These are phyloP conservation scores for Polyploca ridens DNA, from an alignment of 2,888 invertebrate species.

Conservation along the genomic window DNA sequence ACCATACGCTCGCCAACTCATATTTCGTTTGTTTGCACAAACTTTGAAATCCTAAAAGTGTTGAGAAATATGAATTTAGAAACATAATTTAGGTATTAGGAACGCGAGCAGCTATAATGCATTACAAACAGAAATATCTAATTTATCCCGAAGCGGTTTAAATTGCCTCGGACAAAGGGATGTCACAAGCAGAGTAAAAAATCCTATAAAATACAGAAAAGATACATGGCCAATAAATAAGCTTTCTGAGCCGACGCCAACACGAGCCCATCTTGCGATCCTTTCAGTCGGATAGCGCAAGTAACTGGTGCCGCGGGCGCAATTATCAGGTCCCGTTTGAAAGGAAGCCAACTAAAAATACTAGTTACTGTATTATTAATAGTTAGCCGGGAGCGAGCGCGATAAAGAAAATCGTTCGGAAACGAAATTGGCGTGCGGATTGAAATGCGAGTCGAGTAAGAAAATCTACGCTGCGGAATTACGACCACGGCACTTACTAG, in stretches of 20 bases:
- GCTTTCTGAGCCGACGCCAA: neutral
- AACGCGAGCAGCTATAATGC: neutral
- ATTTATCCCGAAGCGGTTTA: neutral
- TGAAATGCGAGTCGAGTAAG: slow-evolving; percentile 41
- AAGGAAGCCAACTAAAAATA: slow-evolving; percentile 36
- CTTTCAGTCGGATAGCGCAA: neutral
- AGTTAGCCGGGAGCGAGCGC: slow-evolving; percentile 28
- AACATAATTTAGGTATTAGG: neutral
- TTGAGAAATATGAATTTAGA: neutral
- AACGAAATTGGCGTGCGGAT: slow-evolving; percentile 35
- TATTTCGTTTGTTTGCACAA: neutral
- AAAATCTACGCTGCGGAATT: slow-evolving; percentile 27
- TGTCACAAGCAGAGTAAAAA: too few relatives aligned
- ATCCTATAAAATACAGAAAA: neutral
- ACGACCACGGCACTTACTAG: slow-evolving; percentile 23
- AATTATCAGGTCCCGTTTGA: slow-evolving; percentile 19
- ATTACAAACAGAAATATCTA: neutral
- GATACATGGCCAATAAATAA: neutral
- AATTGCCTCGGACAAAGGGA: too few relatives aligned
- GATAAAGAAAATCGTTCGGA: slow-evolving; percentile 33
- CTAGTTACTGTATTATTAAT: slow-evolving; percentile 39
- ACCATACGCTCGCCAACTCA: neutral
- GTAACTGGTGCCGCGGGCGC: neutral
- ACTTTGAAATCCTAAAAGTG: neutral
- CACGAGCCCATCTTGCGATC: neutral